Base-by-base conservation (phyloP, 2,888 invertebrate genomes). In the Catocala nupta region DNA sequence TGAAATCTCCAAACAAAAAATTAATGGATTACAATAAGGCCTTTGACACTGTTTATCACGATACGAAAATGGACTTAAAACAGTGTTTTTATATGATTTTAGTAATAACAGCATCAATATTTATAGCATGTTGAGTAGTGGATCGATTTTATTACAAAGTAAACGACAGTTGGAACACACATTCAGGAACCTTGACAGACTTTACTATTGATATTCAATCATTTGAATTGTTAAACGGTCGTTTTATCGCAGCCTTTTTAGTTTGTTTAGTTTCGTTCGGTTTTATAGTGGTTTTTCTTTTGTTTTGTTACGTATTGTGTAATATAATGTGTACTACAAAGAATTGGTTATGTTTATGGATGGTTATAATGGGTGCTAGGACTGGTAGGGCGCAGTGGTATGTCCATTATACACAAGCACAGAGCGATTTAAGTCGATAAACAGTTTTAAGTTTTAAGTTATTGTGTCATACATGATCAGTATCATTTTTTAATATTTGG, bases 141-240 rank as follows among this genome's bases (percentile, higher is more conserved):
- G 16, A 55, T 62, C 48, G 56, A 57, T 56, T 42, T 52, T 43
- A 62, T 62, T 49, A 50, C 50, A 7, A 16, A 33, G 43, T 49
- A 57, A 62, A 57, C 52, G 62, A 57, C 57, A 62, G 11, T 55
- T 43, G 55, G 55, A 56, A 57, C 43, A 49, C 52, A 59, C 51
- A 12, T 47, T 39, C 9, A 11, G n/a, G 9, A 44, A 16, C 56
- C 56, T 62, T 56, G 62, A 45, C 48, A n/a, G 33, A 39, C 36
- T 49, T 50, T 6, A 45, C 16, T 54, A 49, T 45, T 57, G 44
- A 54, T 49, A 42, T 55, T 51, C 55, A 45, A 55, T 56, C 51
- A 61, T 61, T 56, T 52, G 55, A 52, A 56, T 61, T 47, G 51
- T 56, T 56, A 61, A 61, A 51, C 51, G 43, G 16, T 3, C 16